Evolutionary conservation across 1,140 invertebrate species (phyloP), one percentile per base, ranked within the genome.

Genomic region (Drusus annulatus): DNA sequence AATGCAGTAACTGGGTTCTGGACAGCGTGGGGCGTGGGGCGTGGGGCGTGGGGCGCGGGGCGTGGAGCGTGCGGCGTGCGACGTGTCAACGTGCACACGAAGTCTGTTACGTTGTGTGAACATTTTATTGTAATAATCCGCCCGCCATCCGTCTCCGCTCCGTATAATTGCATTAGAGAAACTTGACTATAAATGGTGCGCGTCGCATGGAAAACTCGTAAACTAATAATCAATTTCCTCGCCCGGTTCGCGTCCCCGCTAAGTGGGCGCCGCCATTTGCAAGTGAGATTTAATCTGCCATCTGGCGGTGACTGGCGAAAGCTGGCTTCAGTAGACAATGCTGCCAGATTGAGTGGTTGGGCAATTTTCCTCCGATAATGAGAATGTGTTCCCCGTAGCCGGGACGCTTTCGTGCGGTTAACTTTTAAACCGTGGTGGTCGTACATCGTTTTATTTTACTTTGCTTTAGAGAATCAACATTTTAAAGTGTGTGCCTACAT

Each of bases 101-200:
- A 31, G 62, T 28, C 36, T 45, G 36, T 45, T 45, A 45, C 7
- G 13, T 45, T 45, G 36, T 45, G 13, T 10, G 36, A 45, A 10
- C 36, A 45, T 45, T 69, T 69, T 69, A 69, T 19, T 69, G 36
- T 36, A 45, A 7, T 69, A 69, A 69, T 19, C 25, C 25, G 5
- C 5, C 25, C 45, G 19, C 78, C 68, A 51, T 52, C 45, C n/a
- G 31, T 69, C 51, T 51, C 81, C 81, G 79, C 81, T 82, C 51
- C 69, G 62, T 50, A 71, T 82, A 82, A 82, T 82, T 82, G 81
- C 81, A 82, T 82, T 82, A 82, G 17, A 54, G 63, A 82, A 82
- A 82, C 81, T 82, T 79, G 31, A 76, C 21, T 60, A 60, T 74
- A 58, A 51, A 74, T 23, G 69, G 50, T 74, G 17, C n/a, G 74